Base-by-base conservation (phyloP, 2,113 vertebrate species). In the Menidia beryllina region DNA sequence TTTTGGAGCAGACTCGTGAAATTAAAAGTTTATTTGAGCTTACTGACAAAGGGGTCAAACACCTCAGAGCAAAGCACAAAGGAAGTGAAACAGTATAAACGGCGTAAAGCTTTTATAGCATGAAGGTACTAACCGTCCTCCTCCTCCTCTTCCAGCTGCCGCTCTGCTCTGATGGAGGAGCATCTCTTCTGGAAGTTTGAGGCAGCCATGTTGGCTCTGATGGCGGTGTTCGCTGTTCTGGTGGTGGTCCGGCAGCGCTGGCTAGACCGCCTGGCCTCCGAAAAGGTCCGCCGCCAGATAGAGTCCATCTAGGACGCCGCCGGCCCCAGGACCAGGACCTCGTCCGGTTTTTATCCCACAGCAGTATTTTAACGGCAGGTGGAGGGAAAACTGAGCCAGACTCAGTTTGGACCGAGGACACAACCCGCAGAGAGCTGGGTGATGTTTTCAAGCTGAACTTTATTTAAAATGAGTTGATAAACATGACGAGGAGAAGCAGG, bases 101-200 rank as follows among this genome's bases (percentile, higher is more conserved):
- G 7, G 41, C 41, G 6, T 14, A 43, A 15, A 19, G 41, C n/a
- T 43, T 19, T 45, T 1, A 3, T 17, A 5, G 8, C 9, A 25
- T 62, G n/a, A 21, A 63, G 19, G 26, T 14, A 20, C 25, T 57
- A 24, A 52, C 21, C 1, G 12, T 51, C 19, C 26, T 57, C 36
- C 19, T 43, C 2, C 15, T 64, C 30, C 3, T 23, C 7, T n/a
- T n/a, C 17, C 59, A 90, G 88, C 75, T 91, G 89, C 7, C 85
- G 89, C 47, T 91, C 89, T 0, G 38, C 83, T 0, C 39, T 85
- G 64, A 79, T 86, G 89, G 89, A 91, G 68, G 88, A 91, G 4
- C 84, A 76, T 52, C 79, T 83, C 39, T 91, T 91, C 83, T 91
- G 89, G 89, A 88, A 85, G 75, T 91, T 91, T 0, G 89, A 91